Percentiles rank a stretch among this genome's conserved stretches.
These are phyloP conservation scores for Epinephelus fuscoguttatus DNA, from an alignment of 2,113 vertebrate genomes.

Conservation along the genomic window DNA sequence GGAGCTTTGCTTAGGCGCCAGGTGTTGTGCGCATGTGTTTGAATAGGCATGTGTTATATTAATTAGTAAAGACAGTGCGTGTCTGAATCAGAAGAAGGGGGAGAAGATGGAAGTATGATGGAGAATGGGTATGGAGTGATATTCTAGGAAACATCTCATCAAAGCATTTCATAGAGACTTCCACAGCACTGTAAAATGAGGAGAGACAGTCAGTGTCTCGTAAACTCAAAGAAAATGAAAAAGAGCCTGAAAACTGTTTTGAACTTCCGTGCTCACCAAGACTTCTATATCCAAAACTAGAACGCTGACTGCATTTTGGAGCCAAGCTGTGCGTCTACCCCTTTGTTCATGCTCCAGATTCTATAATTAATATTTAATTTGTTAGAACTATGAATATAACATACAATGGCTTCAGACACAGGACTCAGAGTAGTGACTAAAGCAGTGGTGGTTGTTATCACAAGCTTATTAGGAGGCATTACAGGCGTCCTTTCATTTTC, in stretches of 20 bases:
- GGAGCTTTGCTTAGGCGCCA: slow-evolving; percentile 6
- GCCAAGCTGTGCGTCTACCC: slow-evolving; percentile 33
- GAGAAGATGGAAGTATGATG: background rate
- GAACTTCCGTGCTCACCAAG: slow-evolving; percentile 6
- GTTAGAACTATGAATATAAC: slow-evolving; percentile 48
- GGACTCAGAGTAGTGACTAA: slow-evolving; percentile 27
- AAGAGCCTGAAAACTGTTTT: slow-evolving; percentile 7
- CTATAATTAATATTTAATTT: slow-evolving; percentile 67
- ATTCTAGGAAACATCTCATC: background rate
- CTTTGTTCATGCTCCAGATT: slow-evolving; percentile 64
- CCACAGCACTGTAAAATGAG: background rate
- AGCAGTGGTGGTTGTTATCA: slow-evolving; percentile 41
- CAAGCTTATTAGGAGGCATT: slow-evolving; percentile 34
- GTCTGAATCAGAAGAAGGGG: background rate
- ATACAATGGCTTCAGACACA: slow-evolving; percentile 38
- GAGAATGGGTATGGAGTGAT: background rate
- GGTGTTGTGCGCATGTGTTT: background rate
- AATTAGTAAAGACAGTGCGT: background rate
- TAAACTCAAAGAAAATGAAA: slow-evolving; percentile 22
- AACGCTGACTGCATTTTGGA: slow-evolving; percentile 28
- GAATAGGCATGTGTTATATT: background rate
- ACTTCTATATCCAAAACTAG: slow-evolving; percentile 31
- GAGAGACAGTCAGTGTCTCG: background rate
- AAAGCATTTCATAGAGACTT: slow-evolving; percentile 16
- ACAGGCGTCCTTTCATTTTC: slow-evolving; percentile 39